Evolutionary conservation across 2,888 invertebrate genomes (phyloP).

Genomic region (Myopa tessellatipennis): DNA sequence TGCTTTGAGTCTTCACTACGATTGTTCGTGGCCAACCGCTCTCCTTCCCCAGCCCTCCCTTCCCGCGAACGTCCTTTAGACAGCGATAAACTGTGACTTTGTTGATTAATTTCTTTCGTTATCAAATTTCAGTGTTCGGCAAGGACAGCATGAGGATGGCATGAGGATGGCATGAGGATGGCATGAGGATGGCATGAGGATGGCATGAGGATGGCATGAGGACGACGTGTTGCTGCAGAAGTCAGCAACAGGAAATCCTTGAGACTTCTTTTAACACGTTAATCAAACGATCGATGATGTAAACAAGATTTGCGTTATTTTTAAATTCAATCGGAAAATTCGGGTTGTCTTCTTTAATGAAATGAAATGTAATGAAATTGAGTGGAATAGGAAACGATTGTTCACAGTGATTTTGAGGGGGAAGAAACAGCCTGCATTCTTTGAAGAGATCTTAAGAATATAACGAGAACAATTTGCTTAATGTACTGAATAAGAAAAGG

Average conservation of each 20-base stretch:
- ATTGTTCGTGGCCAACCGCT: neutral
- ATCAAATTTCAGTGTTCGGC: slow-evolving; percentile 7
- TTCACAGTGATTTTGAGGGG: no score
- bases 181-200: neutral
- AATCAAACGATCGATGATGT: neutral
- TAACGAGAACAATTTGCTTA: neutral
- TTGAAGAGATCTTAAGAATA: neutral
- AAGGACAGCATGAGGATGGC: neutral
- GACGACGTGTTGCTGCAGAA: no score
- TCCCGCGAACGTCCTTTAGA: neutral
- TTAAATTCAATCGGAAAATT: neutral
- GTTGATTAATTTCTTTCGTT: neutral
- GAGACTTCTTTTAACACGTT: no score
- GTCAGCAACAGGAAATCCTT: no score
- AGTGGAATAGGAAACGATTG: no score
- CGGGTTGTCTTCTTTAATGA: neutral
- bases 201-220: no score
- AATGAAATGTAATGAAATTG: neutral
- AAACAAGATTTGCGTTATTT: slow-evolving; percentile 13
- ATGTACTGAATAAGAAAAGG: no score
- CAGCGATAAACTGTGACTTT: slow-evolving; percentile 13
- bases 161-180: no score
- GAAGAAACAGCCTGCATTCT: no score
- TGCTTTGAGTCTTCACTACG: neutral
- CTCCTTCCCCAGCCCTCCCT: neutral